Percentiles rank a stretch among this genome's conserved stretches.
phyloP scores from a whole-genome alignment of 2,113 vertebrate genomes.

The Hoplias malabaricus region DNA sequence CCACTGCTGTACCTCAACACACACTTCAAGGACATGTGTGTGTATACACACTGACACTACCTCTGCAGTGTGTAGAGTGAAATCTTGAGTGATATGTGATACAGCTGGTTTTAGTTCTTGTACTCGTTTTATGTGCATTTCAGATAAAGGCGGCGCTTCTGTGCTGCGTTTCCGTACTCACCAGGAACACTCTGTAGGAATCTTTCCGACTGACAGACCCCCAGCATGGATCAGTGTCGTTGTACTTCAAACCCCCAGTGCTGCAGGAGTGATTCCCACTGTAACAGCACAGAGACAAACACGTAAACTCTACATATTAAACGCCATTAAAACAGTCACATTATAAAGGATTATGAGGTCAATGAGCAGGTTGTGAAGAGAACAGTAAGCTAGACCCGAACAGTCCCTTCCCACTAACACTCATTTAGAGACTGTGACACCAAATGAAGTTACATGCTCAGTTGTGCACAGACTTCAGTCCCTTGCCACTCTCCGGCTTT shows the following conservation, averaged over 20 bases:
- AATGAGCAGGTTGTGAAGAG: neutral
- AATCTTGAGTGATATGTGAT: conserved; percentile 1
- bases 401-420: too few relatives aligned
- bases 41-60: neutral
- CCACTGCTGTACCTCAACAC: neutral
- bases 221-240: conserved; percentile 93
- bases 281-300: conserved; percentile 29
- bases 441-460: too few relatives aligned
- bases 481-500: too few relatives aligned
- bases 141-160: neutral
- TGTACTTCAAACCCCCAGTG: conserved; percentile 81
- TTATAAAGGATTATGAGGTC: neutral
- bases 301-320: conserved; percentile 2
- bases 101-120: too few relatives aligned
- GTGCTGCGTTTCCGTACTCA: conserved; percentile 65
- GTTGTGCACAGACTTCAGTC: too few relatives aligned
- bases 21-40: conserved; percentile 60
- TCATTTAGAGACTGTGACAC: too few relatives aligned
- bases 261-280: conserved; percentile 87
- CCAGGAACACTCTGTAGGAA: conserved; percentile 94
- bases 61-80: neutral
- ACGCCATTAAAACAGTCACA: neutral
- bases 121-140: too few relatives aligned
- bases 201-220: conserved; percentile 85
- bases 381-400: too few relatives aligned